phyloP scores from a whole-genome alignment of 2,888 invertebrate genomes.

The Campoplex nolae region DNA sequence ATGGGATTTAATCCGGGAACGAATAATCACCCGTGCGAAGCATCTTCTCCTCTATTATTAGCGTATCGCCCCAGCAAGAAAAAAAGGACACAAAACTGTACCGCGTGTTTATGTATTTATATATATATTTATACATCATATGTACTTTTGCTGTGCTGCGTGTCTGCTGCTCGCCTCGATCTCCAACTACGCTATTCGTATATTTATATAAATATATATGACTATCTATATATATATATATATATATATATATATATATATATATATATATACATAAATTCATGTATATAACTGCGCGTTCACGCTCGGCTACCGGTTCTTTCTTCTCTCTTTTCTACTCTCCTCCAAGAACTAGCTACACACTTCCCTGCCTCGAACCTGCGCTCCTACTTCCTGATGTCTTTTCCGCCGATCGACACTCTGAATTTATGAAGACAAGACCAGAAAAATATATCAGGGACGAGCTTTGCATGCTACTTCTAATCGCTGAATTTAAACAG shows the following conservation, averaged over 20 bases:
- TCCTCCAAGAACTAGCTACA: constrained; percentile 23
- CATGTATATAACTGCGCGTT: constrained; percentile 42
- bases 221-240: not conserved
- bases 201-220: not conserved
- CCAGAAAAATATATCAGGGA: constrained; percentile 3
- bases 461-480: not conserved
- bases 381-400: constrained; percentile 18
- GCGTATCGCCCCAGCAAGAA: constrained; percentile 64
- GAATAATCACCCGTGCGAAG: constrained; percentile 69
- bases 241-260: not conserved
- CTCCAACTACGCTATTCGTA: constrained; percentile 29
- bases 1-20: constrained; percentile 77
- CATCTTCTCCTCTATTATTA: constrained; percentile 77
- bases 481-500: not conserved
- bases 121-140: not conserved
- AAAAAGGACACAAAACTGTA: constrained; percentile 21
- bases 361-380: constrained; percentile 14
- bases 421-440: constrained; percentile 13
- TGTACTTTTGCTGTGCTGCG: constrained; percentile 8
- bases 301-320: constrained; percentile 63
- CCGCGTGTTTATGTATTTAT: constrained; percentile 16
- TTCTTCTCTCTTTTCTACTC: constrained; percentile 42
- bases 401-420: constrained; percentile 21
- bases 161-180: constrained; percentile 14
- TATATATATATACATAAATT: constrained; percentile 6